These are phyloP conservation scores for Meganola albula DNA, from an alignment of 2,888 invertebrate genomes.

Conservation along the genomic window DNA sequence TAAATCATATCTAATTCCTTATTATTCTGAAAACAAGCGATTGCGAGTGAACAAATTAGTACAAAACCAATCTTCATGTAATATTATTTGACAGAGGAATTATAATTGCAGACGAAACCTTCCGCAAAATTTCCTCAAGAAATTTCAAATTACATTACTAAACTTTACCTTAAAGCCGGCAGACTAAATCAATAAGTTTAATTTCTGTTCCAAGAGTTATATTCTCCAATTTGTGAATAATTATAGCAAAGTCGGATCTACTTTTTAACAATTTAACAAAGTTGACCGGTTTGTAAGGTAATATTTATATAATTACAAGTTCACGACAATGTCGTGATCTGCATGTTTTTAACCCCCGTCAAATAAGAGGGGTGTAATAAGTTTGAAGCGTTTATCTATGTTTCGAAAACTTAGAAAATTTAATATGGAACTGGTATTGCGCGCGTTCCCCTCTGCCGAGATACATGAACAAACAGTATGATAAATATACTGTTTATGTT, in stretches of 20 bases:
- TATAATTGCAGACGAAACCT: constrained; percentile 28
- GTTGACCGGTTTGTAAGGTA: constrained; percentile 23
- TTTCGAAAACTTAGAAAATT: no score
- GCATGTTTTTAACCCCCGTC: no score
- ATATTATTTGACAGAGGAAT: constrained; percentile 28
- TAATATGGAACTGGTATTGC: no score
- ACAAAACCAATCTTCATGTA: constrained; percentile 21
- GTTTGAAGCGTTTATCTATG: no score
- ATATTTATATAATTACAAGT: constrained; percentile 20
- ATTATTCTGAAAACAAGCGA: constrained; percentile 18
- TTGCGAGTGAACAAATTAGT: constrained; percentile 20
- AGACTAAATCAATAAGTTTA: constrained; percentile 36
- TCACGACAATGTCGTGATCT: constrained; percentile 10
- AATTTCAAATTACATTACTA: constrained; percentile 36
- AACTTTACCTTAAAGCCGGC: constrained; percentile 31
- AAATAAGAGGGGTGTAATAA: no score
- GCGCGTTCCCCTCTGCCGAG: no score
- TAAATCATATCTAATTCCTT: no score
- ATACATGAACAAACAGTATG: no score
- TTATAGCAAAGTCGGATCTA: constrained; percentile 21
- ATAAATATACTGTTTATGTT: no score
- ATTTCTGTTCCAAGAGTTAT: constrained; percentile 30
- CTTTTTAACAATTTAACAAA: constrained; percentile 24
- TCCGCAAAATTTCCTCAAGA: constrained; percentile 31
- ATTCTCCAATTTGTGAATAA: constrained; percentile 34